Percentiles rank a stretch among this genome's conserved stretches.
These are phyloP conservation scores for Cartodere bifasciata DNA, from an alignment of 2,888 invertebrate species.

Conservation along the genomic window DNA sequence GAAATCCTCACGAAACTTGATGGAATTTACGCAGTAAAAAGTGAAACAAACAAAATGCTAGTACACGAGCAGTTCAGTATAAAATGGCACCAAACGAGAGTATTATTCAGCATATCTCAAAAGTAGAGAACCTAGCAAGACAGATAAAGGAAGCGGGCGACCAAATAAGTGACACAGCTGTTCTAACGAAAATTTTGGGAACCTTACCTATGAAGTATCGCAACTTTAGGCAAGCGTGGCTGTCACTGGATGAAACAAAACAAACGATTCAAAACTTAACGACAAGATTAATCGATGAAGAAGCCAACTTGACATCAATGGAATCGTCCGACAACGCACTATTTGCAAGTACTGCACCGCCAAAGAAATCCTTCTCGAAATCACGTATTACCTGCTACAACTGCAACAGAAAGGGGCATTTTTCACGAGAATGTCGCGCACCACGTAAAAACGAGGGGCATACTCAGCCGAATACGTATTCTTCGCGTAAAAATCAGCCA, in stretches of 20 bases:
- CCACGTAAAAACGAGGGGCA: neutral
- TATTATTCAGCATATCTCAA: slow-evolving; percentile 21
- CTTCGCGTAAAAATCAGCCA: too few relatives aligned
- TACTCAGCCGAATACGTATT: too few relatives aligned
- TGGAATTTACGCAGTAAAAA: slow-evolving; percentile 14
- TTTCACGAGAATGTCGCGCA: slow-evolving; percentile 1
- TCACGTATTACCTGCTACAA: slow-evolving; percentile 5
- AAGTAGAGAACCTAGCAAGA: slow-evolving; percentile 21
- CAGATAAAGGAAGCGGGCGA: slow-evolving; percentile 16
- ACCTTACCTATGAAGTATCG: slow-evolving; percentile 10
- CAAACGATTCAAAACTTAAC: slow-evolving; percentile 13
- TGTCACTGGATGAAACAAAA: slow-evolving; percentile 11
- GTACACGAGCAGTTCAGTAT: slow-evolving; percentile 18
- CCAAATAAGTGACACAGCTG: slow-evolving; percentile 14
- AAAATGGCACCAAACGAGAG: slow-evolving; percentile 17
- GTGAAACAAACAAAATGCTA: slow-evolving; percentile 19
- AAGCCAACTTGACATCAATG: slow-evolving; percentile 5
- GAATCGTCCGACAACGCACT: slow-evolving; percentile 7
- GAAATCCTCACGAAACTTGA: slow-evolving; percentile 17
- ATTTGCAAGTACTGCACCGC: too few relatives aligned
- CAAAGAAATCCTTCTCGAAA: too few relatives aligned
- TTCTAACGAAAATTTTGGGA: slow-evolving; percentile 17
- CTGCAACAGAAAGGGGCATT: slow-evolving; percentile 6
- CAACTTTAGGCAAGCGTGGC: slow-evolving; percentile 11
- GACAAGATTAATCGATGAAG: slow-evolving; percentile 11